Evolutionary conservation across 2,888 invertebrate species (phyloP).

Genomic region (Pinctada fucata): DNA sequence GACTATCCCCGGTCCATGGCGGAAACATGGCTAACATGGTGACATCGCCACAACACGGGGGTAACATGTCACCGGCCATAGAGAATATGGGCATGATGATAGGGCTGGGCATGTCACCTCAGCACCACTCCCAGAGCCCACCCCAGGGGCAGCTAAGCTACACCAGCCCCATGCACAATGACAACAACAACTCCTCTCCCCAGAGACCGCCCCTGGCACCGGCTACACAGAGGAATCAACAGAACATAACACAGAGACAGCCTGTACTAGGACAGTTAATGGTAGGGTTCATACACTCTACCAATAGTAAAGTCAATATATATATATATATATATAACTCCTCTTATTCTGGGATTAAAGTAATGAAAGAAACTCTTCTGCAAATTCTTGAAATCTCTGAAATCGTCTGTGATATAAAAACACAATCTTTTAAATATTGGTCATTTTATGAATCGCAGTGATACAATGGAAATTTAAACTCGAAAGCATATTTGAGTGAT

Average conservation of each 20-base stretch:
- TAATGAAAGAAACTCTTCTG: too few species aligned
- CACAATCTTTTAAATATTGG: too few species aligned
- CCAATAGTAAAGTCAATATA: background rate
- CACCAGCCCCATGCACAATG: slow-evolving; percentile 18
- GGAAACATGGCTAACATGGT: background rate
- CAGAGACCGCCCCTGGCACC: slow-evolving; percentile 1
- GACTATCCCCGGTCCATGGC: slow-evolving; percentile 28
- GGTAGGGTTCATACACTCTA: slow-evolving; percentile 10
- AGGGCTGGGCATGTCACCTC: slow-evolving; percentile 5
- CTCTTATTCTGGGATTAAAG: too few species aligned
- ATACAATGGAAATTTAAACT: too few species aligned
- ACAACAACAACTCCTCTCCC: slow-evolving; percentile 4
- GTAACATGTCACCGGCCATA: slow-evolving; percentile 27
- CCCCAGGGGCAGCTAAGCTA: slow-evolving; percentile 27
- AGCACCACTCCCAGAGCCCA: slow-evolving; percentile 15
- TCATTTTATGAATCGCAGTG: too few species aligned
- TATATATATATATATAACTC: too few species aligned
- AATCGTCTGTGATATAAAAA: too few species aligned
- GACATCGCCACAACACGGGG: slow-evolving; percentile 17
- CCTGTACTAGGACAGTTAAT: slow-evolving; percentile 34
- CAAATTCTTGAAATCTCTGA: too few species aligned
- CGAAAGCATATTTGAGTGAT: too few species aligned
- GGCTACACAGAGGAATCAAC: slow-evolving; percentile 12
- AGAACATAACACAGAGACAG: slow-evolving; percentile 29
- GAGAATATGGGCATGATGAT: slow-evolving; percentile 28